A percentile compares a stretch with the other conserved stretches of the same genome.
These are phyloP conservation scores for Propithecus perrieri DNA, from an alignment of 2,797 vertebrate genomes.

Conservation along the genomic window DNA sequence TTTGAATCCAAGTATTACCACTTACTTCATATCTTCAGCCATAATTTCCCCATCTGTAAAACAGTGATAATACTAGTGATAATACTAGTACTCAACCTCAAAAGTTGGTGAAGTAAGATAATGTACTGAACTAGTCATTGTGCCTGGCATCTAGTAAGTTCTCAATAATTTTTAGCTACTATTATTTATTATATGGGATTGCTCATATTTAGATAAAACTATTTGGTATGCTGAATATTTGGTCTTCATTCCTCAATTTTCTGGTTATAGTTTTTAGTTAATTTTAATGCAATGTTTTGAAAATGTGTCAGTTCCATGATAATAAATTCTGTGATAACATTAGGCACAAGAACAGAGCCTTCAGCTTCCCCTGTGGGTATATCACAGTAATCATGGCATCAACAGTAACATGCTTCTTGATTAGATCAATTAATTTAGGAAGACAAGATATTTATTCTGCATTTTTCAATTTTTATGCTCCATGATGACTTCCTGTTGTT, in stretches of 20 bases:
- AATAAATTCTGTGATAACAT: constrained; percentile 51
- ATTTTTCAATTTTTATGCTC: constrained; percentile 59
- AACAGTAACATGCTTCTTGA: constrained; percentile 36
- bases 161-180: neutral
- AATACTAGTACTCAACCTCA: neutral
- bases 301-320: constrained; percentile 61
- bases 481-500: constrained; percentile 56
- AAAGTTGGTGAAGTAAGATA: neutral
- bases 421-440: constrained; percentile 72
- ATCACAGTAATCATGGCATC: constrained; percentile 21
- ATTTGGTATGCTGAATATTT: constrained; percentile 55
- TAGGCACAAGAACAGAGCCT: constrained; percentile 52
- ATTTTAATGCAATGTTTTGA: constrained; percentile 66
- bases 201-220: neutral
- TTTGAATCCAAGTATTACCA: neutral
- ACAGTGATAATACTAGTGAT: neutral
- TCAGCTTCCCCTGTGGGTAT: neutral
- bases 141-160: neutral
- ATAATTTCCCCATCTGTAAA: neutral
- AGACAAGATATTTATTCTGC: constrained; percentile 67
- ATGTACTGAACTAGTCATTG: neutral
- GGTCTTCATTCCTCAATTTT: constrained; percentile 47
- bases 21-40: neutral
- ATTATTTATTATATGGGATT: neutral
- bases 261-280: constrained; percentile 51